phyloP scores from a whole-genome alignment of 2,113 vertebrate genomes.

The Garra rufa region DNA sequence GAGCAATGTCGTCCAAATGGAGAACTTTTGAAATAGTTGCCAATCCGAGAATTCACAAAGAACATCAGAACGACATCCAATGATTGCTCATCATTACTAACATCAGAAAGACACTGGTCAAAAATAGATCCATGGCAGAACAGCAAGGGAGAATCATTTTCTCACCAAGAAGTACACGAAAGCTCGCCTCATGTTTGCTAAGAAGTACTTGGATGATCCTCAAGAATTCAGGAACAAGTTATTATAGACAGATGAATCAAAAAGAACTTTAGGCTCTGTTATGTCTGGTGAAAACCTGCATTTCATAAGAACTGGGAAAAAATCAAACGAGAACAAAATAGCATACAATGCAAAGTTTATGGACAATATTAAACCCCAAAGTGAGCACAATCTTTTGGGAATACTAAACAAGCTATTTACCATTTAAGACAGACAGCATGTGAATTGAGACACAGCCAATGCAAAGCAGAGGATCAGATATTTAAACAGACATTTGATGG shows the following conservation, averaged over 20 bases:
- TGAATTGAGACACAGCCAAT: background rate
- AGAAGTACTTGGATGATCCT: background rate
- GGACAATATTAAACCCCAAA: too few relatives aligned
- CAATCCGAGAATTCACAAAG: background rate
- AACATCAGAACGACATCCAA: background rate
- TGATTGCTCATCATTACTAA: background rate
- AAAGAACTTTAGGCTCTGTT: background rate
- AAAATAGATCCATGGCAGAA: background rate
- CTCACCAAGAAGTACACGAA: slow-evolving; percentile 17
- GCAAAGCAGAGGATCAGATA: background rate
- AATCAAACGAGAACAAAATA: too few relatives aligned
- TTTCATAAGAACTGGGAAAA: background rate
- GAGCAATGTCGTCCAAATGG: background rate
- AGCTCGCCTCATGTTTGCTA: background rate
- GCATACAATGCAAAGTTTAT: background rate
- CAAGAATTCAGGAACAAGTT: background rate
- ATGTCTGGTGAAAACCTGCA: background rate
- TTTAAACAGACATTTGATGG: background rate
- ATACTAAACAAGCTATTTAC: background rate
- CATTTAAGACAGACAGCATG: background rate
- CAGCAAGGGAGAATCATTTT: background rate
- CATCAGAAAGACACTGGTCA: background rate
- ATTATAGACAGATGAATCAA: background rate
- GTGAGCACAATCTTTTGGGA: background rate
- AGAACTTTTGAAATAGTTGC: background rate